Evolutionary conservation across 2,113 vertebrate genomes (phyloP).

Genomic region (Sorex fumeus): DNA sequence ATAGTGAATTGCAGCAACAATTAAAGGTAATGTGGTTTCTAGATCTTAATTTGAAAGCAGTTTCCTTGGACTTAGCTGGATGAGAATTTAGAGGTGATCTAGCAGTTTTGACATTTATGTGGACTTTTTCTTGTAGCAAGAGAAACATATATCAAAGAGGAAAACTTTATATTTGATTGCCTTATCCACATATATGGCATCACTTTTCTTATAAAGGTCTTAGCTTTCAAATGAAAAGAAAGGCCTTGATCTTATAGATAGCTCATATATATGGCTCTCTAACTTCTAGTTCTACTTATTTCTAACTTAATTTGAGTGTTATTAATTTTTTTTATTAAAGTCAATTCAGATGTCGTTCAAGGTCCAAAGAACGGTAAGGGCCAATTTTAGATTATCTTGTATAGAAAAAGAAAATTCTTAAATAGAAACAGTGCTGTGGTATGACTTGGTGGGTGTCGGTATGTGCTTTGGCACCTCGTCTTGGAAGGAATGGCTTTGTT

Average conservation of each 20-base stretch:
- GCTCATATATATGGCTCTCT: background rate
- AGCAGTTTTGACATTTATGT: background rate
- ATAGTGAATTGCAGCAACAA: slow-evolving; percentile 99
- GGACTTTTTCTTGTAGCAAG: background rate
- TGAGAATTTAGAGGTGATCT: background rate
- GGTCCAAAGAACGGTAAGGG: background rate
- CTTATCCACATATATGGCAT: background rate
- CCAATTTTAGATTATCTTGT: background rate
- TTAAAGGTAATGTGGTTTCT: slow-evolving; percentile 93
- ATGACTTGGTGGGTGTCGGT: no score
- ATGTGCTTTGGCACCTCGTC: background rate
- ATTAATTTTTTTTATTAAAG: slow-evolving; percentile 47
- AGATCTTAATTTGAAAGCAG: slow-evolving; percentile 14
- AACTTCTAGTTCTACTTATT: background rate
- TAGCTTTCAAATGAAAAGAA: slow-evolving; percentile 34
- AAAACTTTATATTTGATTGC: background rate
- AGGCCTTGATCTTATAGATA: background rate
- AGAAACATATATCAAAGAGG: slow-evolving; percentile 48
- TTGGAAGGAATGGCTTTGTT: slow-evolving; percentile 23
- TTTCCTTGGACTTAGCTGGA: background rate
- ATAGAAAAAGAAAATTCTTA: slow-evolving; percentile 42
- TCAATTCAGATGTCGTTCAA: slow-evolving; percentile 4
- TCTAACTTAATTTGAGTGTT: background rate
- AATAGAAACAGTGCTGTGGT: background rate
- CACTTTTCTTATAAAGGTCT: background rate